Evolutionary conservation across 2,888 invertebrate genomes (phyloP).

Genomic region (Pristionchus mayeri): DNA sequence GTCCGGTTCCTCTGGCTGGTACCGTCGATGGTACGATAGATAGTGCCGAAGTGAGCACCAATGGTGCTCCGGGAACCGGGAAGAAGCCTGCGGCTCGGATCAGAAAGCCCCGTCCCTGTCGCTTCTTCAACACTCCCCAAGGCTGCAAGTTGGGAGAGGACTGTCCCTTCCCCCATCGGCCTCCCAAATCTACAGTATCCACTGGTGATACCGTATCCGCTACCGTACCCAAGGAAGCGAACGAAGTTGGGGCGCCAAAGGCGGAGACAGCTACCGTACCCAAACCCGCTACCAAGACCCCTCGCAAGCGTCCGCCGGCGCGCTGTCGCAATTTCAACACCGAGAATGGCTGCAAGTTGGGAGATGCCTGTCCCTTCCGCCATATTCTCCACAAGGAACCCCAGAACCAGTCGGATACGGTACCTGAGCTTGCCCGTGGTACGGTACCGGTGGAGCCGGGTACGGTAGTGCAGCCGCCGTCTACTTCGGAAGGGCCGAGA

Average conservation of each 20-base stretch:
- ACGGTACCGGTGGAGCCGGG: slow-evolving; percentile 10
- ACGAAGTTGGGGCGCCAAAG: not conserved
- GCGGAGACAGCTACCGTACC: not conserved
- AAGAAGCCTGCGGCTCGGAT: not conserved
- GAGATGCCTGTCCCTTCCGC: slow-evolving; percentile 35
- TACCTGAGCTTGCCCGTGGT: not conserved
- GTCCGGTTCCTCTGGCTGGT: slow-evolving; percentile 7
- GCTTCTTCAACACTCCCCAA: slow-evolving; percentile 34
- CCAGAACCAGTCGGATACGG: not conserved
- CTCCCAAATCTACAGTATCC: slow-evolving; percentile 4
- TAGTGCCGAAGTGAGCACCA: not conserved
- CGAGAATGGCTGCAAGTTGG: slow-evolving; percentile 35
- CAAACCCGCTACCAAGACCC: not conserved
- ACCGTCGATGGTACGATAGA: slow-evolving; percentile 8
- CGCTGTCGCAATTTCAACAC: slow-evolving; percentile 42
- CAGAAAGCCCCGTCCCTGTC: slow-evolving; percentile 24
- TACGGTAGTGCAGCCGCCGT: not conserved
- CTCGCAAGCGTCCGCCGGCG: slow-evolving; percentile 21
- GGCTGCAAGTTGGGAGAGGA: slow-evolving; percentile 29
- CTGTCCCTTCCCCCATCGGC: slow-evolving; percentile 36
- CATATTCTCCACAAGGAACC: not conserved
- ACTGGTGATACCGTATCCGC: not conserved
- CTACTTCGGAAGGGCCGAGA: not conserved
- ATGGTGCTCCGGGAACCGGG: not conserved
- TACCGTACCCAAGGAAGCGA: slow-evolving; percentile 1